These are phyloP conservation scores for Talpa occidentalis DNA, from an alignment of 2,113 vertebrate species.

Conservation along the genomic window DNA sequence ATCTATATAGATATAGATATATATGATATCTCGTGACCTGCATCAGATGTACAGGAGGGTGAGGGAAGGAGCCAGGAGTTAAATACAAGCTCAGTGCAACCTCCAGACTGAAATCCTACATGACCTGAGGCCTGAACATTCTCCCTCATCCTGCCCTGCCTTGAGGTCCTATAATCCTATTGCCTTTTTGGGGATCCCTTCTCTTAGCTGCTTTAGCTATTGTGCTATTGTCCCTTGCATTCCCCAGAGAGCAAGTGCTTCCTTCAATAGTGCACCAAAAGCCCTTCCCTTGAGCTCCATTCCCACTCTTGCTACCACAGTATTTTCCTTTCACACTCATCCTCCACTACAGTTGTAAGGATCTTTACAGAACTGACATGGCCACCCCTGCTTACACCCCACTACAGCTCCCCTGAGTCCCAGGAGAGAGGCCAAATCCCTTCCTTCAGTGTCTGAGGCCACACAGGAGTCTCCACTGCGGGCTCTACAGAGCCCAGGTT, in stretches of 20 bases:
- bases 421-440: not conserved
- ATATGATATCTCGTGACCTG: not conserved
- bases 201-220: not conserved
- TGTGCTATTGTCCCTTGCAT: not conserved
- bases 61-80: not conserved
- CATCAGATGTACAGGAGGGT: not conserved
- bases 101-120: accelerated
- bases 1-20: no score
- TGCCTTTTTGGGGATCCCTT: no score
- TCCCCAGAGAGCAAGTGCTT: not conserved
- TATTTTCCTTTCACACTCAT: not conserved
- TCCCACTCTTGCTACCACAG: accelerated
- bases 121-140: not conserved
- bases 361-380: not conserved
- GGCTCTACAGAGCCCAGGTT: not conserved
- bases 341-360: not conserved
- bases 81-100: not conserved
- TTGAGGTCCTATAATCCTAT: not conserved
- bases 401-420: not conserved
- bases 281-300: no score
- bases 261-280: accelerated
- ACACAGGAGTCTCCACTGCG: not conserved
- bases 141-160: not conserved
- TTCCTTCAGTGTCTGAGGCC: not conserved
- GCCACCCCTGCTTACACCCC: not conserved